Percentiles rank a stretch among this genome's conserved stretches.
Conservation (phyloP, 2,888 invertebrate species). For the Xanthorhoe designata region DNA sequence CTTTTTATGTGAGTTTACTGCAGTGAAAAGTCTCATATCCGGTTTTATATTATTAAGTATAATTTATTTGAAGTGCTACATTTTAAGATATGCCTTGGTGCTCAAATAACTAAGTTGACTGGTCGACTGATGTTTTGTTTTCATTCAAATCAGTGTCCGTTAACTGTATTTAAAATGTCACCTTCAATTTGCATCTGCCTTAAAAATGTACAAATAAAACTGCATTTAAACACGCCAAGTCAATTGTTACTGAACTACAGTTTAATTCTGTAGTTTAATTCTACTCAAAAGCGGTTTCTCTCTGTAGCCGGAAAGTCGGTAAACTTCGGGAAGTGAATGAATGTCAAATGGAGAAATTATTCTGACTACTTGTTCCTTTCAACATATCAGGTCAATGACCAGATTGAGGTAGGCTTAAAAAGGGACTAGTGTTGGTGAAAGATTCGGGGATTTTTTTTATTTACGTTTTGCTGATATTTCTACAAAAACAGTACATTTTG, state of each 20-base stretch:
- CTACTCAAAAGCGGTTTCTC: constrained; percentile 12
- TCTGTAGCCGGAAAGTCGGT: neutral
- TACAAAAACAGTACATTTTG: neutral
- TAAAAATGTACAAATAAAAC: constrained; percentile 2
- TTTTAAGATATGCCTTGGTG: neutral
- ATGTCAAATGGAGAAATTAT: neutral
- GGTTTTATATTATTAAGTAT: neutral
- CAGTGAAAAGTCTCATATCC: neutral
- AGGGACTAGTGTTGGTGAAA: neutral
- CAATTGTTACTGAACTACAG: constrained; percentile 33
- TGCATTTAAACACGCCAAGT: constrained; percentile 20
- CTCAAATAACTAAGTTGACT: neutral
- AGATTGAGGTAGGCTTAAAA: neutral
- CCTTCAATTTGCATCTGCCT: constrained; percentile 15
- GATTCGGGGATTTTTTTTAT: neutral
- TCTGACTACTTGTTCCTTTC: neutral
- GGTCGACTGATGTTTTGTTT: neutral
- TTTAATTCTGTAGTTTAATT: constrained; percentile 24
- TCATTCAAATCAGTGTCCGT: constrained; percentile 7
- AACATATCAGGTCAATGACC: neutral
- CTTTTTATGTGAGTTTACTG: constrained; percentile 1
- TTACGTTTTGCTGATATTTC: neutral
- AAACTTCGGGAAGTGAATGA: neutral
- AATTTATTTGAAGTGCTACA: neutral
- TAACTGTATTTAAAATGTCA: constrained; percentile 14